Percentiles rank a stretch among this genome's conserved stretches.
phyloP scores from a whole-genome alignment of 2,888 invertebrate genomes.

The Trissolcus brochymenae region DNA sequence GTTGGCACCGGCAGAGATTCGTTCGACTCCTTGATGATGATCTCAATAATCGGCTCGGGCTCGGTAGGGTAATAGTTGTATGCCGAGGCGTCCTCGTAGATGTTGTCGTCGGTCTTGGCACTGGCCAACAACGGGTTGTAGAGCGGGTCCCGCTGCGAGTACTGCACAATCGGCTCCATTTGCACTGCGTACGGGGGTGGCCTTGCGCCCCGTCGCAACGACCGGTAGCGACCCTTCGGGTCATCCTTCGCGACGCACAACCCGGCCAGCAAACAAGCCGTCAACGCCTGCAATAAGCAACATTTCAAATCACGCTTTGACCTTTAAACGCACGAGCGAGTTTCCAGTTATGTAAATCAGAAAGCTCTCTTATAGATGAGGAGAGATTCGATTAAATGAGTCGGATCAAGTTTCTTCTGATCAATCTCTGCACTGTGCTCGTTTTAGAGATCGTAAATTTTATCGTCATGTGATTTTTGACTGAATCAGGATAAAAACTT shows the following conservation, averaged over 20 bases:
- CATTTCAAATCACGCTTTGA: conserved; percentile 14
- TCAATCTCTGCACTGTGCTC: neutral
- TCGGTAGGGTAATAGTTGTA: conserved; percentile 78
- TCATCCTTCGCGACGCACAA: conserved; percentile 66
- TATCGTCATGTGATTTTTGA: no score
- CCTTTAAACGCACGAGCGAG: conserved; percentile 3
- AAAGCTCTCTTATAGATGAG: conserved; percentile 17
- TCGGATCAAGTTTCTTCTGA: neutral
- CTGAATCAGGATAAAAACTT: no score
- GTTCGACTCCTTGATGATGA: conserved; percentile 93
- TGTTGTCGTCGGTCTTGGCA: conserved; percentile 76
- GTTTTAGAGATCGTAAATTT: neutral
- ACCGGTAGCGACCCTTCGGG: conserved; percentile 66
- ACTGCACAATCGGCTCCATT: conserved; percentile 88
- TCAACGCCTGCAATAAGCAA: conserved; percentile 57
- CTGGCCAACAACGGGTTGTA: conserved; percentile 80
- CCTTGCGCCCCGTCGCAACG: conserved; percentile 69
- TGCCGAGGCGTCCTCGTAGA: conserved; percentile 65
- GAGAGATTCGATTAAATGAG: conserved; percentile 33
- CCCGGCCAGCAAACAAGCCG: conserved; percentile 58
- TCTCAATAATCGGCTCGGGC: conserved; percentile 93
- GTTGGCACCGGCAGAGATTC: conserved; percentile 81
- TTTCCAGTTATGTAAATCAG: conserved; percentile 35
- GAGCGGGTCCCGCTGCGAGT: conserved; percentile 87
- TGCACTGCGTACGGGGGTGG: conserved; percentile 86